These are phyloP conservation scores for Ophioninae sp. DNA, from an alignment of 2,888 invertebrate genomes.

Conservation along the genomic window DNA sequence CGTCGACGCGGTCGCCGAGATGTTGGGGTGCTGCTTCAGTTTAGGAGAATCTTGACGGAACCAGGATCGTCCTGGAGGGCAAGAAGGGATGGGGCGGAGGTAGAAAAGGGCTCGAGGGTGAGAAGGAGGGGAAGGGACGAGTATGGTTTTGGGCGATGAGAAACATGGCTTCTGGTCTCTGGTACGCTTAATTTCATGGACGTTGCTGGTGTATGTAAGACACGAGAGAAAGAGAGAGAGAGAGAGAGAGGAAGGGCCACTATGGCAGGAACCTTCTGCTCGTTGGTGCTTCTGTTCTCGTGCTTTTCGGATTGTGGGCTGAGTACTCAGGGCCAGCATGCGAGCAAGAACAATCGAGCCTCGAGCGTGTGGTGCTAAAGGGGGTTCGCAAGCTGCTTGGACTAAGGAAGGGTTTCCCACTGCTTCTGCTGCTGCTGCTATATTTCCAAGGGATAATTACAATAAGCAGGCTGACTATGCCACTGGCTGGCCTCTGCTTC, in stretches of 20 bases:
- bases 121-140: constrained; percentile 15
- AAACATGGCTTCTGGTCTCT: constrained; percentile 62
- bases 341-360: constrained; percentile 77
- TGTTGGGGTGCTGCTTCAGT: constrained; percentile 40
- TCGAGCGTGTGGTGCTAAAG: constrained; percentile 72
- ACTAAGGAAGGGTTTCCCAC: constrained; percentile 52
- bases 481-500: constrained; percentile 68
- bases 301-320: constrained; percentile 42
- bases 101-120: not conserved
- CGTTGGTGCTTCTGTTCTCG: constrained; percentile 49
- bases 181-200: constrained; percentile 76
- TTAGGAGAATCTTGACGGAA: constrained; percentile 61
- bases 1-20: constrained; percentile 58
- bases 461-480: constrained; percentile 72
- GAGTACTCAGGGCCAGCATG: constrained; percentile 63
- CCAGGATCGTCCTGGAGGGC: constrained; percentile 41
- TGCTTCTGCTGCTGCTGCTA: constrained; percentile 62
- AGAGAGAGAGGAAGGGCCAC: constrained; percentile 43
- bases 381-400: constrained; percentile 66
- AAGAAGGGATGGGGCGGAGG: constrained; percentile 23
- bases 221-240: constrained; percentile 40
- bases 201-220: constrained; percentile 66
- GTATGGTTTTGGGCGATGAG: constrained; percentile 48
- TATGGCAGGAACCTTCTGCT: constrained; percentile 55
- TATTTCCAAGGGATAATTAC: constrained; percentile 75